Evolutionary conservation across 2,113 vertebrate species (phyloP), one percentile per base, ranked within the genome.

Genomic region (Pholis gunnellus): DNA sequence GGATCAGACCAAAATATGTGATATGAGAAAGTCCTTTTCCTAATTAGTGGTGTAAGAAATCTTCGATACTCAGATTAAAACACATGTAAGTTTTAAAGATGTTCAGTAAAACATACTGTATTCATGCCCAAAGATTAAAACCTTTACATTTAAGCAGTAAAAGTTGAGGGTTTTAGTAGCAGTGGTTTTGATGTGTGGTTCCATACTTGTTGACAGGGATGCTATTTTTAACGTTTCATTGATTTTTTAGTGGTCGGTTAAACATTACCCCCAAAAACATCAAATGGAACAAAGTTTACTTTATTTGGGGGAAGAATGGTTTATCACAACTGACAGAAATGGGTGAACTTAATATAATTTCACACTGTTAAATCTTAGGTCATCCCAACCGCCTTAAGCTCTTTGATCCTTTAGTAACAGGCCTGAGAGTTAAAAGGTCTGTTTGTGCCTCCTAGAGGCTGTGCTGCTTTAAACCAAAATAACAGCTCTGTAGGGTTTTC

Each of bases 181-280:
- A 75, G 18, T 40, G 11, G 36, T 68, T 72, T 61, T 71, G 3
- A 6, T 20, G 34, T 34, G 34, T 34, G 34, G 34, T 29, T 50
- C 0, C 1, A 0, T 3, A 6, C 31, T 6, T 84, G 75, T 78
- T 79, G 72, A 77, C 75, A 38, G 34, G 38, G 65, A 40, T 0
- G 40, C 88, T 91, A 88, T 91, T 91, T 91, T 84, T 84, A 86
- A 84, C 75, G 56, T 72, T 66, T 63, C 10, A 91, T 90, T 17
- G 83, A 87, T 52, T 52, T 87, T 78, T 79, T 15, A 31, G 44
- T 17, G 0, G 5, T 27, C 4, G 13, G 88, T 89, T 89, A 85
- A 93, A 79, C 38, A 85, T 91, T 87, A 83, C 22, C 60, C 50
- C 13, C 2, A 20, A 7, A 75, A 64, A 59, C 27, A 72, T 40